Evolutionary conservation across 2,113 vertebrate genomes (phyloP).

Genomic region (Aldabrachelys gigantea): DNA sequence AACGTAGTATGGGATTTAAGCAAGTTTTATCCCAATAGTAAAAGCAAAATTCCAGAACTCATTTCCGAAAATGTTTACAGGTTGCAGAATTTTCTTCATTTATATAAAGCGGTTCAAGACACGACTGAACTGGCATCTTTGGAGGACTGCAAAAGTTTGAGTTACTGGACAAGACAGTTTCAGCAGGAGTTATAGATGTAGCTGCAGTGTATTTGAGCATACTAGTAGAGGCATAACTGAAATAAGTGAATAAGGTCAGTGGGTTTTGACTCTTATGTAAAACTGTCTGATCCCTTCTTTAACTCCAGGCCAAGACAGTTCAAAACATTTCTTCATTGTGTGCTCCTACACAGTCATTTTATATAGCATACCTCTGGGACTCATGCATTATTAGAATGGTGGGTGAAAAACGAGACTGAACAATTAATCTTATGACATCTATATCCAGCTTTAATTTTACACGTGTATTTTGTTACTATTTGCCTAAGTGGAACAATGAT

Average conservation of each 20-base stretch:
- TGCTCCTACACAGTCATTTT: neutral
- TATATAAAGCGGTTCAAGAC: neutral
- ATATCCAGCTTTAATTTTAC: neutral
- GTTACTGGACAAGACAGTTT: neutral
- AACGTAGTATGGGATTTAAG: neutral
- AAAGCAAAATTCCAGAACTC: slow-evolving; percentile 26
- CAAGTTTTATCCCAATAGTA: slow-evolving; percentile 40
- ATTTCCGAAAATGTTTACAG: slow-evolving; percentile 8
- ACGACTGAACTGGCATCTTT: neutral
- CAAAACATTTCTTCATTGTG: neutral
- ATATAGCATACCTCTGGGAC: neutral
- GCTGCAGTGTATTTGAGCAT: neutral
- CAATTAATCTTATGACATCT: neutral
- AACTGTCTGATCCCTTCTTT: neutral
- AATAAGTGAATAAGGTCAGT: neutral
- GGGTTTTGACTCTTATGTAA: neutral
- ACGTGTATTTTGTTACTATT: neutral
- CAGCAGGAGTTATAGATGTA: neutral
- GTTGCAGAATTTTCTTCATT: slow-evolving; percentile 38
- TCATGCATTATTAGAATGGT: accelerated
- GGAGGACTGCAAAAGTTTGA: neutral
- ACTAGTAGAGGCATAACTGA: neutral
- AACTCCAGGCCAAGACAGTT: neutral
- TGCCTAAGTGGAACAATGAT: neutral
- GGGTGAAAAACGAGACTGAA: neutral